A percentile compares a stretch with the other conserved stretches of the same genome.
Evolutionary conservation across 1,140 invertebrate genomes (phyloP).

Genomic region (Dendrolimus punctatus): DNA sequence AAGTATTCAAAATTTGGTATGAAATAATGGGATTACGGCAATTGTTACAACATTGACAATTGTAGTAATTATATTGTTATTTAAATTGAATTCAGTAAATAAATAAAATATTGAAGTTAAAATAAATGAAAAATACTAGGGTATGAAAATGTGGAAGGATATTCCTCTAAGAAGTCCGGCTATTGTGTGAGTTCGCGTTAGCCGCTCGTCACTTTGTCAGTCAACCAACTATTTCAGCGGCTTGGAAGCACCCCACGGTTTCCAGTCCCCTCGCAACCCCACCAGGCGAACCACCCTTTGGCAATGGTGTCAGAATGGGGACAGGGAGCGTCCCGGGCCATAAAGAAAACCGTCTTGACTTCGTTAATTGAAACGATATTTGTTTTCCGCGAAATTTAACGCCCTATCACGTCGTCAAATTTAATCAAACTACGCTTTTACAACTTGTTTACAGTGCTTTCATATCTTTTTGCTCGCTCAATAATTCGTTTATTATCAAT

Average conservation of each 20-base stretch:
- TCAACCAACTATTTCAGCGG: slow-evolving; percentile 35
- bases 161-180: not conserved
- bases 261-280: slow-evolving; percentile 34
- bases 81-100: not conserved
- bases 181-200: slow-evolving; percentile 9
- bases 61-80: too few species aligned
- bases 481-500: too few species aligned
- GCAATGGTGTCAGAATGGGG: slow-evolving; percentile 49
- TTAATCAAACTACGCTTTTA: too few species aligned
- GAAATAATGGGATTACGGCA: too few species aligned
- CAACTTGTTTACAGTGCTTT: too few species aligned
- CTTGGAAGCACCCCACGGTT: slow-evolving; percentile 25
- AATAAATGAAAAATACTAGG: not conserved
- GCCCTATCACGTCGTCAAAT: not conserved
- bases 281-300: slow-evolving; percentile 31
- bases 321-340: slow-evolving; percentile 55
- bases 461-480: too few species aligned
- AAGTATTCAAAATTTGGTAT: too few species aligned
- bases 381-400: slow-evolving; percentile 21
- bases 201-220: slow-evolving; percentile 41
- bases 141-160: not conserved
- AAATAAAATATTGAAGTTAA: not conserved
- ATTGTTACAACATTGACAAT: too few species aligned
- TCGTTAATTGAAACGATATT: slow-evolving; percentile 60
- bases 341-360: slow-evolving; percentile 65